These are phyloP conservation scores for Enteromius argenteus DNA, from an alignment of 2,797 vertebrate species.

Conservation along the genomic window DNA sequence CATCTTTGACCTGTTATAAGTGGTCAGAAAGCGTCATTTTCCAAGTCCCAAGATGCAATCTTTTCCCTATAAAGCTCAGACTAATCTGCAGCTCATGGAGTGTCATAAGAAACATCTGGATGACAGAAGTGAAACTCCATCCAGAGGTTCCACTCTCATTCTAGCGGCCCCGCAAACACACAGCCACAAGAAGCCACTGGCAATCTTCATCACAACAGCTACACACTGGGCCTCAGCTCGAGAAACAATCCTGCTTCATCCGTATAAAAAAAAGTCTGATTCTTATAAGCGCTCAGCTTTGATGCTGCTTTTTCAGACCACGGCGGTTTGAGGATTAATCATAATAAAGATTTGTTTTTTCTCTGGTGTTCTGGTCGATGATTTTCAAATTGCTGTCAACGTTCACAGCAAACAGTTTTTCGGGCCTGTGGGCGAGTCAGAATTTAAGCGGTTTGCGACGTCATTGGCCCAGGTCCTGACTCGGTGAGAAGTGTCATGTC, in stretches of 20 bases:
- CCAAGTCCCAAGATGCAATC: constrained; percentile 28
- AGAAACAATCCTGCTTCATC: constrained; percentile 26
- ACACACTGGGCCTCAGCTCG: background rate
- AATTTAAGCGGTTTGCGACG: constrained; percentile 26
- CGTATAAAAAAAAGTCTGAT: constrained; percentile 12
- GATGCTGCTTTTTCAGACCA: constrained; percentile 15
- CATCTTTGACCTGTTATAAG: constrained; percentile 25
- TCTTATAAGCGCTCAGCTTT: constrained; percentile 13
- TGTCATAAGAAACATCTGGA: constrained; percentile 54
- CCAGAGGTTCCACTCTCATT: constrained; percentile 36
- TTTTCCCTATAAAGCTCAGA: constrained; percentile 35
- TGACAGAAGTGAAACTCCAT: constrained; percentile 39
- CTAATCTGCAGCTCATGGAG: constrained; percentile 47
- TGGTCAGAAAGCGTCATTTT: background rate
- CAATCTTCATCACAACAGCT: constrained; percentile 30
- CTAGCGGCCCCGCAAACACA: constrained; percentile 39
- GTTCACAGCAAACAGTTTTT: constrained; percentile 21
- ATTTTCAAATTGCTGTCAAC: constrained; percentile 35
- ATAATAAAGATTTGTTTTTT: constrained; percentile 37
- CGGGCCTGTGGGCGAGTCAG: constrained; percentile 26
- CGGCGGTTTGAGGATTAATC: constrained; percentile 31
- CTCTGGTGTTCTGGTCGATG: constrained; percentile 29
- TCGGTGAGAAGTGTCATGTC: constrained; percentile 15
- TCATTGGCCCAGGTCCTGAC: constrained; percentile 27
- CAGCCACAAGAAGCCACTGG: constrained; percentile 40